Conservation (phyloP, 2,888 invertebrate species). For the Paralinhomoeus sp. region DNA sequence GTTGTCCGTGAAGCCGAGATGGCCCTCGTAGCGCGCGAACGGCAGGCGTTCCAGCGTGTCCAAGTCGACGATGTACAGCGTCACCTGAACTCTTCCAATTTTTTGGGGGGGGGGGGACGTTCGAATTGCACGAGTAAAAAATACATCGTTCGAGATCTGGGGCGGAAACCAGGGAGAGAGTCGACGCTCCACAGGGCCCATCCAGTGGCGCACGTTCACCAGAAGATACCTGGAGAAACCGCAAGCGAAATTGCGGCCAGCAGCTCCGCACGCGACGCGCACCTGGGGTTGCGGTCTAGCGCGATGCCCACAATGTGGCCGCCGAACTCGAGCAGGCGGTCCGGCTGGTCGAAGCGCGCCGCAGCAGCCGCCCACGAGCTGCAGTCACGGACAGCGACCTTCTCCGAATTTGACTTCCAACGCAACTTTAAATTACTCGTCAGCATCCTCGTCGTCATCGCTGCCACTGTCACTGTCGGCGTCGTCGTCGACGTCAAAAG, state of each 20-base stretch:
- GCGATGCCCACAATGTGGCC: slow-evolving; percentile 70
- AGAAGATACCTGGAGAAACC: background rate
- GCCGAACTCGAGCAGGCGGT: slow-evolving; percentile 55
- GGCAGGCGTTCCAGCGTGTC: slow-evolving; percentile 38
- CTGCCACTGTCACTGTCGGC: background rate
- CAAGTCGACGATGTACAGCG: slow-evolving; percentile 61
- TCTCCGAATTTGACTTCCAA: too few relatives aligned
- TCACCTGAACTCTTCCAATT: slow-evolving; percentile 47
- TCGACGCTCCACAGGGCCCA: background rate
- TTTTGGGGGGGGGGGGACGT: too few relatives aligned
- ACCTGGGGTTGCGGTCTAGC: slow-evolving; percentile 38
- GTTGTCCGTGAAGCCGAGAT: slow-evolving; percentile 58
- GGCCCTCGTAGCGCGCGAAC: slow-evolving; percentile 36
- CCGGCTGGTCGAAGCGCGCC: slow-evolving; percentile 39
- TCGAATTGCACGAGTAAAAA: too few relatives aligned
- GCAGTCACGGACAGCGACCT: too few relatives aligned
- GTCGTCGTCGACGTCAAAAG: too few relatives aligned
- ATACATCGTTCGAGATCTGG: background rate
- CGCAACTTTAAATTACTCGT: too few relatives aligned
- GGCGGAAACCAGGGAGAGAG: background rate
- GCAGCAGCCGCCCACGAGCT: slow-evolving; percentile 19
- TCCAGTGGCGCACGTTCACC: background rate
- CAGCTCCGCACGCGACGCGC: too few relatives aligned
- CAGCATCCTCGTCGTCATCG: background rate
- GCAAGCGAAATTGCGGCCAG: background rate